Conservation (phyloP, 2,888 invertebrate species). For the Cephus rjabovi region DNA sequence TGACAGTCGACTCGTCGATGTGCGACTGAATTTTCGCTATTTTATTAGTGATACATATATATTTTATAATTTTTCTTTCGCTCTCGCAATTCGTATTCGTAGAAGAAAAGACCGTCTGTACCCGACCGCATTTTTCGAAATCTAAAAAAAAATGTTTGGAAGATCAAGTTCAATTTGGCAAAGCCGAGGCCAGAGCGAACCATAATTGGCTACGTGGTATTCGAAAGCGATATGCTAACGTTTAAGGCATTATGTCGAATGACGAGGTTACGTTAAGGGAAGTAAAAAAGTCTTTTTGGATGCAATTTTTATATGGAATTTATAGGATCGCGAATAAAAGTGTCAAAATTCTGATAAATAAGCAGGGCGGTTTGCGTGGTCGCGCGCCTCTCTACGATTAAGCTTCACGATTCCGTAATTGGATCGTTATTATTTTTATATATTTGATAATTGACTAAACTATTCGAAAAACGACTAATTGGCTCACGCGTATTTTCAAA, state of each 20-base stretch:
- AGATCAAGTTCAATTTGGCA: background rate
- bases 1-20: background rate
- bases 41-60: background rate
- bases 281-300: constrained; percentile 19
- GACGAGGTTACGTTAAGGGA: constrained; percentile 11
- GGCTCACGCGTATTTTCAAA: background rate
- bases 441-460: background rate
- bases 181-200: constrained; percentile 36
- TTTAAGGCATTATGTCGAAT: constrained; percentile 44
- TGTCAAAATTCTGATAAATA: constrained; percentile 25
- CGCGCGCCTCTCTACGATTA: constrained; percentile 25
- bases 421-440: constrained; percentile 4
- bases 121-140: background rate
- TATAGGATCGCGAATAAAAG: constrained; percentile 24
- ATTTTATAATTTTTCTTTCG: background rate
- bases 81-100: background rate
- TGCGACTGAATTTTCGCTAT: background rate
- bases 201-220: constrained; percentile 62
- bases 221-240: constrained; percentile 62
- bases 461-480: background rate
- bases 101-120: background rate
- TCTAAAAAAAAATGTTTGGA: background rate
- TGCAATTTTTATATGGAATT: constrained; percentile 25
- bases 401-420: background rate
- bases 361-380: constrained; percentile 28